Evolutionary conservation across 2,113 vertebrate species (phyloP).

Genomic region (Lycaon pictus): DNA sequence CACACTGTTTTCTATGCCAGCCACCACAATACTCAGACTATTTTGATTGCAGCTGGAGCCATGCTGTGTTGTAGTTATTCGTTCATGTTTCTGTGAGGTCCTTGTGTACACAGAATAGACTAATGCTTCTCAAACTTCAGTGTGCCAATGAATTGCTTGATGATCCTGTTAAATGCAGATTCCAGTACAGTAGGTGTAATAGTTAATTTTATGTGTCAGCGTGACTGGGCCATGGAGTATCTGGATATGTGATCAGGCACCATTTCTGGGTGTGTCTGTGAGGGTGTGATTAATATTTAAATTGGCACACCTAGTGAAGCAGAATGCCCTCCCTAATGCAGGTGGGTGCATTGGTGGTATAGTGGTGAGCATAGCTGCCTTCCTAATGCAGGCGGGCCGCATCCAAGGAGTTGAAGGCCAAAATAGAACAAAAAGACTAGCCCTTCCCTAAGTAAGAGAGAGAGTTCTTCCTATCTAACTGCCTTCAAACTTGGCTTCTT

Average conservation of each 20-base stretch:
- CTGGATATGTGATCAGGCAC: neutral
- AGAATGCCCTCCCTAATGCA: neutral
- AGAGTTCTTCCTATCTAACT: neutral
- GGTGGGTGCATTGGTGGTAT: constrained; percentile 86
- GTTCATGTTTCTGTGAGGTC: neutral
- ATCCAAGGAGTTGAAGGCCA: neutral
- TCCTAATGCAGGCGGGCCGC: constrained; percentile 62
- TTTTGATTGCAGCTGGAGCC: neutral
- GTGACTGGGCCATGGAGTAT: neutral
- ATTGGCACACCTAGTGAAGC: neutral
- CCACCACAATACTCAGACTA: neutral
- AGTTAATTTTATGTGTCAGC: neutral
- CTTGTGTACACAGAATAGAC: neutral
- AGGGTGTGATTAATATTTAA: neutral
- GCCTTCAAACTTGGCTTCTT: neutral
- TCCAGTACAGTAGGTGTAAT: neutral
- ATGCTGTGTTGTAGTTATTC: neutral
- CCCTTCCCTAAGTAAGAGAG: neutral
- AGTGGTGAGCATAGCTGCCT: constrained; percentile 92
- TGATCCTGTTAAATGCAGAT: neutral
- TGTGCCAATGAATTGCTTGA: neutral
- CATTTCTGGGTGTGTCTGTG: neutral
- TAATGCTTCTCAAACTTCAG: neutral
- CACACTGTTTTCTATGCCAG: neutral
- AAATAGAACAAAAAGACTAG: neutral